Evolutionary conservation across 2,888 invertebrate species (phyloP).

Genomic region (Heliconius cydno): DNA sequence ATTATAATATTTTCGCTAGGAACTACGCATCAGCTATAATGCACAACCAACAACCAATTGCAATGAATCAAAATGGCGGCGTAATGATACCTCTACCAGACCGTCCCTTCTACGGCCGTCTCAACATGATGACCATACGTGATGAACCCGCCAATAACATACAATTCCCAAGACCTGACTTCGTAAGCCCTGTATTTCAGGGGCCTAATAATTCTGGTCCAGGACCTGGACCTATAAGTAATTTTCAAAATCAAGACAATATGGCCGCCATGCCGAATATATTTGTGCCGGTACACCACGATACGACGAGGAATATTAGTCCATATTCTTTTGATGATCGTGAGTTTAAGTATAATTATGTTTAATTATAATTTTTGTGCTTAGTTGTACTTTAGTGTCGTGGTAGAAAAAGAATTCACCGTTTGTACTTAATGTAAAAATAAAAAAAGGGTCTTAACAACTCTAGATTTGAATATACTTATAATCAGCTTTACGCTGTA

Average conservation of each 20-base stretch:
- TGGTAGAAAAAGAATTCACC: too few relatives aligned
- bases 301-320: constrained; percentile 52
- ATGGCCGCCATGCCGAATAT: constrained; percentile 49
- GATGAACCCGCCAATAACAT: constrained; percentile 52
- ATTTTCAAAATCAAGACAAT: constrained; percentile 47
- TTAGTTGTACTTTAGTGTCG: not conserved
- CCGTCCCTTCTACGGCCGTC: constrained; percentile 54
- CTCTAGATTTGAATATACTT: too few relatives aligned
- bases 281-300: constrained; percentile 53
- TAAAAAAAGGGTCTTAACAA: too few relatives aligned
- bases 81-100: constrained; percentile 55
- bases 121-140: constrained; percentile 49
- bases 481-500: too few relatives aligned
- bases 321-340: constrained; percentile 56
- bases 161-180: constrained; percentile 51
- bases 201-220: constrained; percentile 39
- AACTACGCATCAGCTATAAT: constrained; percentile 50
- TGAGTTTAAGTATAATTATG: constrained; percentile 48
- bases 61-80: constrained; percentile 54
- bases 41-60: constrained; percentile 51
- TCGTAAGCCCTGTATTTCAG: constrained; percentile 47
- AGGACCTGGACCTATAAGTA: constrained; percentile 5
- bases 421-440: too few relatives aligned
- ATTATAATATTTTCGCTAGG: constrained; percentile 40
- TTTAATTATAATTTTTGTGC: not conserved